Evolutionary conservation across 2,113 vertebrate species (phyloP).

Genomic region (Vulpes lagopus): DNA sequence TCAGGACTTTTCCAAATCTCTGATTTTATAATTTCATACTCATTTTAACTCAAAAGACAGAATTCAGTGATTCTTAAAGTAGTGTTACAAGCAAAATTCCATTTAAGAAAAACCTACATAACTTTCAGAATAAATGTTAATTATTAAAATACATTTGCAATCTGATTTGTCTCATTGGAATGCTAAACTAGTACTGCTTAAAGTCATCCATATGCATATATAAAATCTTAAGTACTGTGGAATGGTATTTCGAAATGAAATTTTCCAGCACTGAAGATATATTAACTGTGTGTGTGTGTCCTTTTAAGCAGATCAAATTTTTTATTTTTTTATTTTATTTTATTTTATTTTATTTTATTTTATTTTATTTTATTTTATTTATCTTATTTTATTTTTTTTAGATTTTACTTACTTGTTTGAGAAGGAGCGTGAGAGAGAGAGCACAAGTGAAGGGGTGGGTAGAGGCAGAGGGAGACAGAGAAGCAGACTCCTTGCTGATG

Average conservation of each 20-base stretch:
- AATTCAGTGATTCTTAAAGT: conserved; percentile 19
- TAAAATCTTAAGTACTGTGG: background rate
- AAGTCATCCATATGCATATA: background rate
- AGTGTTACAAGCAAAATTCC: conserved; percentile 18
- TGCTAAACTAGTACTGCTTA: background rate
- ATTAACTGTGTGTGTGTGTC: background rate
- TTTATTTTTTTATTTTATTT: conserved; percentile 58
- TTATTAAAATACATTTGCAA: conserved; percentile 19
- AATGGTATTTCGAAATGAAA: conserved; percentile 30
- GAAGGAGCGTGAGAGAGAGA: too few species aligned
- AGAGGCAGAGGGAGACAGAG: too few species aligned
- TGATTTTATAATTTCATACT: background rate
- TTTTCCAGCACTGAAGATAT: conserved; percentile 8
- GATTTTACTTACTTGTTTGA: too few species aligned
- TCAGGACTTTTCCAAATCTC: background rate
- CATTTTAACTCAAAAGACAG: conserved; percentile 10
- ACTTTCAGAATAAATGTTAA: background rate
- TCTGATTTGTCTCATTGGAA: background rate
- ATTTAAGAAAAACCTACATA: background rate
- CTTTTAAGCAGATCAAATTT: conserved; percentile 58
- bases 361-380: conserved; percentile 38
- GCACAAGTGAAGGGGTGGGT: too few species aligned
- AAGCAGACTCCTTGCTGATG: too few species aligned
- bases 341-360: background rate
- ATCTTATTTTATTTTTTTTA: too few species aligned